Conservation (phyloP, 2,797 vertebrate species). For the Helarctos malayanus region DNA sequence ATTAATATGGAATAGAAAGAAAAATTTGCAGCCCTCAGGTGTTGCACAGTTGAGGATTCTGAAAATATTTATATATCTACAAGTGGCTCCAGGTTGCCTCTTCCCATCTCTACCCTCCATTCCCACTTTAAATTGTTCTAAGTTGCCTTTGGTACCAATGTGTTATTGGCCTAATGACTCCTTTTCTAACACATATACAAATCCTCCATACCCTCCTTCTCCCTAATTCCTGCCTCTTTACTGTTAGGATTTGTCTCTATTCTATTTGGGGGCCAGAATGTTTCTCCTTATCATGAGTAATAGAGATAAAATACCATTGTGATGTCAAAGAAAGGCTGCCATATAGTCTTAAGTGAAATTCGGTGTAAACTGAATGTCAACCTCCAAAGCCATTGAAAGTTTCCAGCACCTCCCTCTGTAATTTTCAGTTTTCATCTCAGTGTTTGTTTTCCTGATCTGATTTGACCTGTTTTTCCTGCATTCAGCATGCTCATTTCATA, state of each 20-base stretch:
- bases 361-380: neutral
- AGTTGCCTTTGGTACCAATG: neutral
- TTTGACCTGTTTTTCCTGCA: conserved; percentile 29
- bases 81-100: neutral
- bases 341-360: conserved; percentile 3
- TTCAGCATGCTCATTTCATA: conserved; percentile 33
- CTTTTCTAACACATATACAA: neutral
- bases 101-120: neutral
- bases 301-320: neutral
- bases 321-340: neutral
- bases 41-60: conserved; percentile 54
- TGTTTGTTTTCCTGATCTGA: neutral
- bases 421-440: neutral
- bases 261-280: neutral
- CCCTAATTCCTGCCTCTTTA: neutral
- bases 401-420: neutral
- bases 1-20: conserved; percentile 29
- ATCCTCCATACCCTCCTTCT: neutral
- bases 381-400: neutral
- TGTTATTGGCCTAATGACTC: neutral
- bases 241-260: neutral
- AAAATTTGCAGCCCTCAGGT: neutral
- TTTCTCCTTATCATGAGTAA: neutral
- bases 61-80: neutral
- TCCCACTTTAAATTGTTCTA: conserved; percentile 23